Conservation (phyloP, 2,888 invertebrate genomes). For the Chirona hameri region DNA sequence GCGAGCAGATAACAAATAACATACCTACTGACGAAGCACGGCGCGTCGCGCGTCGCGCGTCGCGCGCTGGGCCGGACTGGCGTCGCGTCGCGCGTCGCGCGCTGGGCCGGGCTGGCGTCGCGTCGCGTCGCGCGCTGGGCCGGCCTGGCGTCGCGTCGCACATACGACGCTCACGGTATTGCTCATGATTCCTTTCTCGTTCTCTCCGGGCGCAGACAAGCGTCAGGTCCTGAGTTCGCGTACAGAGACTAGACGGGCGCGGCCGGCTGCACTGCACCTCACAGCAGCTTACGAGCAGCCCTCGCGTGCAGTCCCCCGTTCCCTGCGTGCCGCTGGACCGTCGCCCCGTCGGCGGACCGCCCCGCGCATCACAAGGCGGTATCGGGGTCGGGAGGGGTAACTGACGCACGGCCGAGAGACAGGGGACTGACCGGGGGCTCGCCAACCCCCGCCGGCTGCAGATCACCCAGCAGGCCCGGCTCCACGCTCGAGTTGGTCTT, state of each 20-base stretch:
- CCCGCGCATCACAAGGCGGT: slow-evolving; percentile 35
- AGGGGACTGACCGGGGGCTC: not conserved
- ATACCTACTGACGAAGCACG: not conserved
- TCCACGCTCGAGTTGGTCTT: slow-evolving; percentile 44
- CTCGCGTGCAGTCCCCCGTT: too few species aligned
- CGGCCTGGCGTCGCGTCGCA: not conserved
- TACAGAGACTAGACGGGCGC: slow-evolving; percentile 27
- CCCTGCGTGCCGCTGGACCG: too few species aligned
- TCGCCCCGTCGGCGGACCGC: slow-evolving; percentile 30
- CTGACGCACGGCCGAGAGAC: not conserved
- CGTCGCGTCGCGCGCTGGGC: not conserved
- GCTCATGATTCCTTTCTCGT: not conserved
- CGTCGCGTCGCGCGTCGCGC: not conserved
- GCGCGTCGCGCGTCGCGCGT: not conserved
- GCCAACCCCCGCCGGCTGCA: not conserved
- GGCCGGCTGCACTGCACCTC: not conserved
- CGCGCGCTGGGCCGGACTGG: not conserved
- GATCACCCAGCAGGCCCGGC: slow-evolving; percentile 25
- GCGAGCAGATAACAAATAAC: slow-evolving; percentile 6
- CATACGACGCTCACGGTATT: not conserved
- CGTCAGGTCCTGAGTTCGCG: slow-evolving; percentile 1
- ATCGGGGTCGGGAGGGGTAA: not conserved
- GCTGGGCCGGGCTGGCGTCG: not conserved
- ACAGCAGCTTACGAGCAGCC: too few species aligned
- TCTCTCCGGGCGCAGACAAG: too few species aligned